phyloP scores from a whole-genome alignment of 2,113 vertebrate genomes.

The Hippocampus abdominalis region DNA sequence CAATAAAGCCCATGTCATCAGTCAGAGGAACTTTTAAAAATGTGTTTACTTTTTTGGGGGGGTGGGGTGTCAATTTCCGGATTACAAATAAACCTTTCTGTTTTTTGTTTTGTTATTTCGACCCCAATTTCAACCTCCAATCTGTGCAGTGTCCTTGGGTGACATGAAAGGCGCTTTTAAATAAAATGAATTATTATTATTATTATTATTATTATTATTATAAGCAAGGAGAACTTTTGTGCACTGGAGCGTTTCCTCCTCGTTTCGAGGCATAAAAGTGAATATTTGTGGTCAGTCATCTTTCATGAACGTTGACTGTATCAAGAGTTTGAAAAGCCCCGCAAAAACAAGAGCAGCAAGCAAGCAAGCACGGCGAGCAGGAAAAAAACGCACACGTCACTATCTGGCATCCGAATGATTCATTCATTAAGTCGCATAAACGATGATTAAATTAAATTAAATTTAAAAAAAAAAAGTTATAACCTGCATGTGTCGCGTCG shows the following conservation, averaged over 20 bases:
- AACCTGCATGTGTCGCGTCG: neutral
- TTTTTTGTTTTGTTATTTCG: neutral
- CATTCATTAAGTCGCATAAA: neutral
- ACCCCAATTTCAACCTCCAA: neutral
- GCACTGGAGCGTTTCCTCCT: too few relatives aligned
- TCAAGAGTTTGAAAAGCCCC: neutral
- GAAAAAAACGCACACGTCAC: neutral
- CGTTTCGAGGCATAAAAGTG: neutral
- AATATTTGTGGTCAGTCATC: neutral
- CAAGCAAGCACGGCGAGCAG: neutral
- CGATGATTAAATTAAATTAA: neutral
- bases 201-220: too few relatives aligned
- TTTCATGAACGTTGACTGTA: neutral
- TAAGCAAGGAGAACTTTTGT: too few relatives aligned
- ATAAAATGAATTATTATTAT: too few relatives aligned
- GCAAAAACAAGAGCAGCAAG: neutral
- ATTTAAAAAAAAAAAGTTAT: neutral
- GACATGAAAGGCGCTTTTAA: too few relatives aligned
- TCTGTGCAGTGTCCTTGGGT: too few relatives aligned
- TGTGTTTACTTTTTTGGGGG: too few relatives aligned
- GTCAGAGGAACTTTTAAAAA: too few relatives aligned
- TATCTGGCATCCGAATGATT: neutral
- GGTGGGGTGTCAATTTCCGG: too few relatives aligned
- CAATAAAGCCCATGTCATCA: too few relatives aligned
- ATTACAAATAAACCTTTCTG: too few relatives aligned